Conservation (phyloP, 23 tunicate genomes). For the Diplosoma virens region DNA sequence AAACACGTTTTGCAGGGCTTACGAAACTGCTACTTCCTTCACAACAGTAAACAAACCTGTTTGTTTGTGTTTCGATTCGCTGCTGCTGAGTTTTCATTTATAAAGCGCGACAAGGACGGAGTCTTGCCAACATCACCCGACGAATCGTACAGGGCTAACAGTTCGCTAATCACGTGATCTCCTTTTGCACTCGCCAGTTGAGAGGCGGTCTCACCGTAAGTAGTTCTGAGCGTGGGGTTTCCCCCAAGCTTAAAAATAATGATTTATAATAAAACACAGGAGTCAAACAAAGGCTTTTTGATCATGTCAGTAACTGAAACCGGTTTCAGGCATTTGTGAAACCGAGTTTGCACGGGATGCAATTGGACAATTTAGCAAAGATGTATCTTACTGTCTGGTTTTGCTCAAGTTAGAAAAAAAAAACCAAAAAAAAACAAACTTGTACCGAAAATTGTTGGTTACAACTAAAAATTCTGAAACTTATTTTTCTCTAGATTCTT, state of each 20-base stretch:
- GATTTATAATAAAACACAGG: neutral
- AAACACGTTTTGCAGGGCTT: too few relatives aligned
- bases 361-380: too few relatives aligned
- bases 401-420: too few relatives aligned
- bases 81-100: neutral
- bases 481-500: too few relatives aligned
- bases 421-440: too few relatives aligned
- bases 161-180: slow-evolving; percentile 57
- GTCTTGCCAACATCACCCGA: slow-evolving; percentile 33
- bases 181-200: slow-evolving; percentile 59
- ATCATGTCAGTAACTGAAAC: too few relatives aligned
- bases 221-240: slow-evolving; percentile 64
- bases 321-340: too few relatives aligned
- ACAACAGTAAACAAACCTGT: slow-evolving; percentile 5
- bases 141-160: slow-evolving; percentile 43
- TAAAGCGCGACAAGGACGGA: neutral
- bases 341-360: neutral
- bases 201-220: slow-evolving; percentile 70
- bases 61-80: neutral
- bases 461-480: too few relatives aligned
- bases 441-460: too few relatives aligned
- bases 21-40: too few relatives aligned
- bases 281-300: too few relatives aligned
- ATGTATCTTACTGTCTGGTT: too few relatives aligned
- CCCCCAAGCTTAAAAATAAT: slow-evolving; percentile 57